phyloP scores from a whole-genome alignment of 1,140 invertebrate species.

The Zaprionus tsacasi region DNA sequence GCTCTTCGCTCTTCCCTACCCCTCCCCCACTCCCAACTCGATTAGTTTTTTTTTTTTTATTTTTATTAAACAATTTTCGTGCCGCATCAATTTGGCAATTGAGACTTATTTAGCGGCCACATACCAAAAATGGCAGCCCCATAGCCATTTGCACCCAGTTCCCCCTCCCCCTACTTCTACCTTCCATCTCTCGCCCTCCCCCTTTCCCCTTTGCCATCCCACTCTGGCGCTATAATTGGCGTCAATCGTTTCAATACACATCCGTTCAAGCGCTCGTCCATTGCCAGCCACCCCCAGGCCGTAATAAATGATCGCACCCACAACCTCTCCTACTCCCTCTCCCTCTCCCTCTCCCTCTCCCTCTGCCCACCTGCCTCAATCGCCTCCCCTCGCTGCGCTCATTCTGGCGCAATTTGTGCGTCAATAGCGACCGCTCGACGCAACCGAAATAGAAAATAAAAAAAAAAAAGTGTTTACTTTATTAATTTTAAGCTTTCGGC shows the following conservation, averaged over 20 bases:
- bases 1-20: too few relatives aligned
- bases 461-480: constrained; percentile 72
- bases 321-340: neutral
- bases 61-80: constrained; percentile 58
- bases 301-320: constrained; percentile 20
- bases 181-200: neutral
- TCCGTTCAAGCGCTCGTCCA: constrained; percentile 17
- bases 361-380: too few relatives aligned
- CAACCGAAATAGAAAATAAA: constrained; percentile 43
- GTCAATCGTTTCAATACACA: constrained; percentile 51
- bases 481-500: constrained; percentile 80
- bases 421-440: constrained; percentile 52
- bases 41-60: constrained; percentile 3
- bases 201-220: neutral
- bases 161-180: neutral
- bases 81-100: constrained; percentile 73
- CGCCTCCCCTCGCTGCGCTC: neutral
- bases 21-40: too few relatives aligned
- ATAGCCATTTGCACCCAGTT: constrained; percentile 16
- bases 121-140: constrained; percentile 61
- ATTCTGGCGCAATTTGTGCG: constrained; percentile 66
- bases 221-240: constrained; percentile 30
- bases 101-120: constrained; percentile 67
- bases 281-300: constrained; percentile 8
- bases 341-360: neutral